Percentiles rank a stretch among this genome's conserved stretches.
phyloP scores from a whole-genome alignment of 2,888 invertebrate species.

The Patella ulyssiponensis region DNA sequence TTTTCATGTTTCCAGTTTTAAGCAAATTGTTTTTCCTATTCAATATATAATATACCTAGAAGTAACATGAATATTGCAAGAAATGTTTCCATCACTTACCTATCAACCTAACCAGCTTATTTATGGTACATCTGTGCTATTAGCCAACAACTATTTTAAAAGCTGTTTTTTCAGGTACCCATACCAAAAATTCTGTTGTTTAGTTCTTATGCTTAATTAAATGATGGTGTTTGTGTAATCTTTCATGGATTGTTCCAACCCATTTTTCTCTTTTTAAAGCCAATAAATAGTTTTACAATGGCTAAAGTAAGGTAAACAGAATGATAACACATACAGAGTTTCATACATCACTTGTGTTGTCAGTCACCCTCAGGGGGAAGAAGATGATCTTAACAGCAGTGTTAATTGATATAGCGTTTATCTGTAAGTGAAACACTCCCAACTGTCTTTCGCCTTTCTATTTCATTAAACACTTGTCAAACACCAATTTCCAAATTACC shows the following conservation, averaged over 20 bases:
- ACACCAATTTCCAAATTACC: neutral
- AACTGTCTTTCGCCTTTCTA: conserved; percentile 6
- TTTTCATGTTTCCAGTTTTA: too few relatives aligned
- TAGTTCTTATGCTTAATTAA: conserved; percentile 4
- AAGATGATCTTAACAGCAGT: neutral
- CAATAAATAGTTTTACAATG: conserved; percentile 4
- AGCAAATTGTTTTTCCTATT: too few relatives aligned
- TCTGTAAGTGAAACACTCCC: conserved; percentile 11
- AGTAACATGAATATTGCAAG: too few relatives aligned
- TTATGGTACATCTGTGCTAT: too few relatives aligned
- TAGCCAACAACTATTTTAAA: too few relatives aligned
- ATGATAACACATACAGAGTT: neutral
- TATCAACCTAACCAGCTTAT: too few relatives aligned
- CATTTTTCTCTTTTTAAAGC: neutral
- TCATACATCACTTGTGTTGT: conserved; percentile 1
- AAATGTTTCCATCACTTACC: too few relatives aligned
- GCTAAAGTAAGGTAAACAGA: neutral
- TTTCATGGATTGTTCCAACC: neutral
- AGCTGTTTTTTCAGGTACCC: too few relatives aligned
- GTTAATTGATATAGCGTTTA: conserved; percentile 2
- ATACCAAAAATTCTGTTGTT: neutral
- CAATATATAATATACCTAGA: too few relatives aligned
- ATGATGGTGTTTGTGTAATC: neutral
- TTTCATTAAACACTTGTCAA: conserved; percentile 11
- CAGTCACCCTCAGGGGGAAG: neutral